Evolutionary conservation across 2,113 vertebrate species (phyloP).

Genomic region (Anolis carolinensis): DNA sequence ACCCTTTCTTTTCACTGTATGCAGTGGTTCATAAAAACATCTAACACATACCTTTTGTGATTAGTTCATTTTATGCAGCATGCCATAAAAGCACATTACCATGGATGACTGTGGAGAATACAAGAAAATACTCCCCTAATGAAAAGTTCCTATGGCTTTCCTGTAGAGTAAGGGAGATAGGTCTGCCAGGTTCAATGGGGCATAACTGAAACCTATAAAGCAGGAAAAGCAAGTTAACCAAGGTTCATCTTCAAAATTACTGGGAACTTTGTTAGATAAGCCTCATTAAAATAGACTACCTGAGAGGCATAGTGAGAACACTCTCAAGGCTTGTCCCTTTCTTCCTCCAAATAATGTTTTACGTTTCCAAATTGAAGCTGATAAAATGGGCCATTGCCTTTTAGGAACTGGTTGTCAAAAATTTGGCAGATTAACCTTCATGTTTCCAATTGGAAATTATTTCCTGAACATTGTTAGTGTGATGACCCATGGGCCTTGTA

Average conservation of each 20-base stretch:
- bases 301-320: constrained; percentile 35
- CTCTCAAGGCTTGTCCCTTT: constrained; percentile 38
- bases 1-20: background rate
- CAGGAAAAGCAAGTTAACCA: constrained; percentile 54
- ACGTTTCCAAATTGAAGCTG: constrained; percentile 36
- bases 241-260: constrained; percentile 47
- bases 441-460: constrained; percentile 26
- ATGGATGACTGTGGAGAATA: constrained; percentile 18
- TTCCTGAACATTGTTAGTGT: constrained; percentile 1
- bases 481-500: too few relatives aligned
- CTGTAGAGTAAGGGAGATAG: constrained; percentile 24
- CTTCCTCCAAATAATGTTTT: constrained; percentile 9
- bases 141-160: constrained; percentile 18
- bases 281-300: constrained; percentile 52
- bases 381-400: constrained; percentile 57
- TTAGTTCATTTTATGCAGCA: constrained; percentile 10
- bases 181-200: constrained; percentile 34
- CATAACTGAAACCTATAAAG: constrained; percentile 59
- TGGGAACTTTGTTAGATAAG: constrained; percentile 52
- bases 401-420: constrained; percentile 38
- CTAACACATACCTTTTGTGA: constrained; percentile 1
- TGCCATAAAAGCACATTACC: constrained; percentile 23
- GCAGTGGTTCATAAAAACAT: background rate
- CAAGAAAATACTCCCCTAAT: constrained; percentile 15
- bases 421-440: constrained; percentile 40